Percentiles rank a stretch among this genome's conserved stretches.
Conservation (phyloP, 2,888 invertebrate species). For the Ormyrus nitidulus region DNA sequence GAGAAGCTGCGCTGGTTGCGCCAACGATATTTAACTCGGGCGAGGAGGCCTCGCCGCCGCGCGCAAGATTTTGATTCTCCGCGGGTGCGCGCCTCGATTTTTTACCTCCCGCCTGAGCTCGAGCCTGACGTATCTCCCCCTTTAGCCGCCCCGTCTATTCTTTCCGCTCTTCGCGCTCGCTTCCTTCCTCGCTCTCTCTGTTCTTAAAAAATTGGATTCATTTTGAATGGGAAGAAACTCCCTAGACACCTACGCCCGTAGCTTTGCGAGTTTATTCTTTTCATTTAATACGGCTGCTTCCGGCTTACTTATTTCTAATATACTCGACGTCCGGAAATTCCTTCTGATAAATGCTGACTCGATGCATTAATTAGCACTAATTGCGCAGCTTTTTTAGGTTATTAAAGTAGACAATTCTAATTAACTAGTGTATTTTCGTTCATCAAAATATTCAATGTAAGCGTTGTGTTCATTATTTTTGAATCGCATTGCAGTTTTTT, state of each 20-base stretch:
- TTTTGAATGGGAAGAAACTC: conserved; percentile 22
- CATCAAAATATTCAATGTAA: no score
- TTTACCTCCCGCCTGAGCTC: conserved; percentile 10
- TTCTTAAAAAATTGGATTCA: conserved; percentile 23
- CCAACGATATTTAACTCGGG: conserved; percentile 14
- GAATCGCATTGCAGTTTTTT: no score
- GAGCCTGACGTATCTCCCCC: conserved; percentile 14
- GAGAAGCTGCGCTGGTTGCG: neutral
- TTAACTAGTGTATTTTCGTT: no score
- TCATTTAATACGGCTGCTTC: neutral
- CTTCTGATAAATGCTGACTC: no score
- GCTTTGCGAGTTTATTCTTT: conserved; percentile 18
- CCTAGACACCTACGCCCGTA: neutral
- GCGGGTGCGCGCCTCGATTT: conserved; percentile 13
- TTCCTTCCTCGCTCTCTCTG: no score
- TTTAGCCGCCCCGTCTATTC: conserved; percentile 1
- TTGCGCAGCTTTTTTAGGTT: no score
- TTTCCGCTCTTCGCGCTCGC: neutral
- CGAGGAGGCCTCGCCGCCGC: neutral
- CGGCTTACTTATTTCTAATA: no score
- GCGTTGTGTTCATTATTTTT: no score
- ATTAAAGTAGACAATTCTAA: no score
- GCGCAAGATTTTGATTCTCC: conserved; percentile 21
- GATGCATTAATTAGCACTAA: no score
- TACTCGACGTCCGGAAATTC: no score